Evolutionary conservation across 1,140 invertebrate genomes (phyloP).

Genomic region (Leptinotarsa lineolata): DNA sequence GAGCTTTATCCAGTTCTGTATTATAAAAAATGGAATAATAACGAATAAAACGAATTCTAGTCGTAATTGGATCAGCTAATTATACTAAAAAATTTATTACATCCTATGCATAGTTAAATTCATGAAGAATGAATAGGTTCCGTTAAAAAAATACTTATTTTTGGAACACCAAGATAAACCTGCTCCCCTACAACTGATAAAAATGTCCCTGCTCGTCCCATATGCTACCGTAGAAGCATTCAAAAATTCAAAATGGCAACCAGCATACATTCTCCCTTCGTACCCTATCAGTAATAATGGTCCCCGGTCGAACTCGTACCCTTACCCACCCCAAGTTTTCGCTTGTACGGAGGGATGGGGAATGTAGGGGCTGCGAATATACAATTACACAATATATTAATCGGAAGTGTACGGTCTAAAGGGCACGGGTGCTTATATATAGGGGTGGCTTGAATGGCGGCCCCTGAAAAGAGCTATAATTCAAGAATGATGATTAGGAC

Average conservation of each 20-base stretch:
- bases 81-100: no score
- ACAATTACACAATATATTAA: slow-evolving; percentile 20
- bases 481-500: slow-evolving; percentile 5
- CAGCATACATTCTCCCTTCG: not conserved
- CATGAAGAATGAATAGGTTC: no score
- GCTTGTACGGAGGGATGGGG: slow-evolving; percentile 7
- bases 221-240: not conserved
- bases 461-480: not conserved
- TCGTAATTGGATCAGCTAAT: no score
- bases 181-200: not conserved
- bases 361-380: not conserved
- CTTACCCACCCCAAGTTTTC: slow-evolving; percentile 10
- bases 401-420: slow-evolving; percentile 11
- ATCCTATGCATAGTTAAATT: no score
- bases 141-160: no score
- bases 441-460: slow-evolving; percentile 9
- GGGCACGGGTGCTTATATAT: not conserved
- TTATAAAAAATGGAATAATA: no score
- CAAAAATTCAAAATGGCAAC: slow-evolving; percentile 8
- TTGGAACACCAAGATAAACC: no score
- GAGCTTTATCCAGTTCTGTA: no score
- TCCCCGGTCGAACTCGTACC: not conserved
- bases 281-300: not conserved
- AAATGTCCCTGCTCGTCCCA: not conserved
- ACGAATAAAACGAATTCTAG: no score